A percentile compares a stretch with the other conserved stretches of the same genome.
Conservation (phyloP, 2,888 invertebrate genomes). For the Camponotus fellah region DNA sequence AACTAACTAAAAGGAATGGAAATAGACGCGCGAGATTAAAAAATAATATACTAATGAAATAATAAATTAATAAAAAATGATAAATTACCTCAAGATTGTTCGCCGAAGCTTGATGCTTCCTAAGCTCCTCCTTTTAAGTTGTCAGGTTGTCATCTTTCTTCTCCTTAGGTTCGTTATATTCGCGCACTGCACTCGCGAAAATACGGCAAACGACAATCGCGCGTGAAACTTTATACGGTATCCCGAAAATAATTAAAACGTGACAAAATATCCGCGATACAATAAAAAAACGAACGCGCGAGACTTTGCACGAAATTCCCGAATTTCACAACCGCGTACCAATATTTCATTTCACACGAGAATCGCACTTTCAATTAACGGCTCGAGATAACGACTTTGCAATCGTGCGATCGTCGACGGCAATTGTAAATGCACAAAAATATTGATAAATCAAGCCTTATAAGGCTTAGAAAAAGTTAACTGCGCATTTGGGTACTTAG, state of each 20-base stretch:
- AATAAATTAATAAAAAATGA: background rate
- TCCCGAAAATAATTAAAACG: too few relatives aligned
- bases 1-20: background rate
- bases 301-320: background rate
- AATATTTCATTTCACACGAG: background rate
- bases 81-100: background rate
- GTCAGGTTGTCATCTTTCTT: background rate
- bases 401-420: background rate
- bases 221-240: too few relatives aligned
- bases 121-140: background rate
- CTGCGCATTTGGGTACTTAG: background rate
- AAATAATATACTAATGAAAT: background rate
- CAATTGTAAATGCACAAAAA: background rate
- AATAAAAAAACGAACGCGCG: background rate
- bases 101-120: background rate
- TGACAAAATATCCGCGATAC: too few relatives aligned
- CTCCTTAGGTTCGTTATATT: background rate
- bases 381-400: background rate
- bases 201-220: background rate
- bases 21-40: background rate
- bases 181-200: background rate
- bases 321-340: background rate
- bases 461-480: background rate
- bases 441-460: background rate
- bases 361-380: background rate